Percentiles rank a stretch among this genome's conserved stretches.
Conservation (phyloP, 92 coral and sea anemone genomes). For the Isaurus tuberculatus region DNA sequence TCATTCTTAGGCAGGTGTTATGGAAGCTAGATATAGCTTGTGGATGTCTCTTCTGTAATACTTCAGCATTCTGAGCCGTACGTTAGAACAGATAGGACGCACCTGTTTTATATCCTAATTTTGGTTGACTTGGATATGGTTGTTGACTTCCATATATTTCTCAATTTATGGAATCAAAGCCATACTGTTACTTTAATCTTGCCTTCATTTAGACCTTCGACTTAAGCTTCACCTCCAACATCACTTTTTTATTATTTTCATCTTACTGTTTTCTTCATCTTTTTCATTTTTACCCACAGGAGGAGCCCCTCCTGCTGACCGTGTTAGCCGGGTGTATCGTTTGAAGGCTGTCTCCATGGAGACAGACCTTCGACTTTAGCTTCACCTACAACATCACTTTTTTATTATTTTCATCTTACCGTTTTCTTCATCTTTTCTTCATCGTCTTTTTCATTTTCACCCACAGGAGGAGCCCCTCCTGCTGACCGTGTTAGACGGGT, state of each 20-base stretch:
- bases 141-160: too few species aligned
- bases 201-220: not conserved
- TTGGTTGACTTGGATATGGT: too few species aligned
- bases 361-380: not conserved
- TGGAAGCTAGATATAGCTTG: too few species aligned
- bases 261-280: not conserved
- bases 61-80: too few species aligned
- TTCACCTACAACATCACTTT: not conserved
- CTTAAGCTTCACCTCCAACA: not conserved
- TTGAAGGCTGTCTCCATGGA: conserved; percentile 66
- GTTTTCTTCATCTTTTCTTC: not conserved
- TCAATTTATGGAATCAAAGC: too few species aligned
- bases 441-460: not conserved
- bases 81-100: too few species aligned
- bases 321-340: conserved; percentile 61
- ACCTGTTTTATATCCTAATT: too few species aligned
- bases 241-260: not conserved
- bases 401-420: too few species aligned
- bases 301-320: conserved; percentile 80
- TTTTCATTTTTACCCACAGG: conserved; percentile 42
- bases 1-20: too few species aligned
- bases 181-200: not conserved
- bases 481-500: conserved; percentile 67
- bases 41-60: too few species aligned
- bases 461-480: conserved; percentile 78